Percentiles rank a stretch among this genome's conserved stretches.
phyloP scores from a whole-genome alignment of 2,888 invertebrate genomes.

The Dendrolimus pini region DNA sequence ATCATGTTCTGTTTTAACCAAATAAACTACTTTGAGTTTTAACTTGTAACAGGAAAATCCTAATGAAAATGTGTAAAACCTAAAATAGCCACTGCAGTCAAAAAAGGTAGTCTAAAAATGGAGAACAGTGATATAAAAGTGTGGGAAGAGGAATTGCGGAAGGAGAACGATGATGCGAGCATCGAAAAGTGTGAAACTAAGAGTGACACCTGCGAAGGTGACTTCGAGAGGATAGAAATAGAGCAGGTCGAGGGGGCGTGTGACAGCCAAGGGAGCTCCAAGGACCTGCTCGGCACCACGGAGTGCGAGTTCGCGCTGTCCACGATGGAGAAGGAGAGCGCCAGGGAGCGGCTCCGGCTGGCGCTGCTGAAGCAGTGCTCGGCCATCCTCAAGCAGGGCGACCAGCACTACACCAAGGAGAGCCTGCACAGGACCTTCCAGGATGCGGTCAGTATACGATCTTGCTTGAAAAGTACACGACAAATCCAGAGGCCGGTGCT shows the following conservation, averaged over 20 bases:
- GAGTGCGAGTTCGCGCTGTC: slow-evolving; percentile 67
- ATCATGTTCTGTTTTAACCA: too few species aligned
- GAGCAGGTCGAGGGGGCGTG: slow-evolving; percentile 3
- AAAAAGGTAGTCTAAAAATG: neutral
- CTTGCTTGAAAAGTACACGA: too few species aligned
- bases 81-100: too few species aligned
- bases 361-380: slow-evolving; percentile 80
- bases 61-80: too few species aligned
- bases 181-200: slow-evolving; percentile 12
- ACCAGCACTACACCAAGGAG: slow-evolving; percentile 78
- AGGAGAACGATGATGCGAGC: slow-evolving; percentile 11
- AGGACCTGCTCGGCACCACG: slow-evolving; percentile 33
- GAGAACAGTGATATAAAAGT: slow-evolving; percentile 5
- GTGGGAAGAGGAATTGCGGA: neutral
- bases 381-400: slow-evolving; percentile 79
- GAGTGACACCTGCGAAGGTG: slow-evolving; percentile 6
- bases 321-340: slow-evolving; percentile 83
- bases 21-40: too few species aligned
- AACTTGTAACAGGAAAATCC: too few species aligned
- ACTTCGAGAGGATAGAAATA: slow-evolving; percentile 1
- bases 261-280: slow-evolving; percentile 8
- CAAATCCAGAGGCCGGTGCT: too few species aligned
- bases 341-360: slow-evolving; percentile 77
- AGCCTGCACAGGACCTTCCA: slow-evolving; percentile 80
- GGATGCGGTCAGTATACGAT: slow-evolving; percentile 79